A percentile compares a stretch with the other conserved stretches of the same genome.
Evolutionary conservation across 1,140 invertebrate species (phyloP).

Genomic region (Macrobrachium rosenbergii): DNA sequence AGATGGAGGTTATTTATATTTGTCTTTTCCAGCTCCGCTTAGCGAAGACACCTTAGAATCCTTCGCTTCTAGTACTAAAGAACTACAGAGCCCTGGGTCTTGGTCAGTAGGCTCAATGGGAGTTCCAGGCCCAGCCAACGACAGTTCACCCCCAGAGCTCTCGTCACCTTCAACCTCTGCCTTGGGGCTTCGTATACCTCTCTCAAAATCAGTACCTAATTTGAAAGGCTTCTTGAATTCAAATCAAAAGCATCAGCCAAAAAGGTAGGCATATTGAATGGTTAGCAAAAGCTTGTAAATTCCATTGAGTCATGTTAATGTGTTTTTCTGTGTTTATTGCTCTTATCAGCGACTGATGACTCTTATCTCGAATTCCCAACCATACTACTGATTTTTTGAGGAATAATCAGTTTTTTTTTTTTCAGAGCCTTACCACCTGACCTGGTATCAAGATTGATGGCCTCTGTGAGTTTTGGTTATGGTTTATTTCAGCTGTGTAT

Average conservation of each 20-base stretch:
- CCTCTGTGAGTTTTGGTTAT: slow-evolving; percentile 81
- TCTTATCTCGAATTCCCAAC: too few relatives aligned
- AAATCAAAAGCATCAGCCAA: slow-evolving; percentile 1
- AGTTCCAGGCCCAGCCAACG: slow-evolving; percentile 5
- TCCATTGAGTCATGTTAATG: too few relatives aligned
- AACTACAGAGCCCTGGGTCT: slow-evolving; percentile 1
- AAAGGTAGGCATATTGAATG: neutral
- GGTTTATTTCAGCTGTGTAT: slow-evolving; percentile 81
- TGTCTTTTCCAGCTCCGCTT: neutral
- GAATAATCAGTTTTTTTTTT: slow-evolving; percentile 62
- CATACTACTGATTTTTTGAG: too few relatives aligned
- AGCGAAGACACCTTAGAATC: neutral
- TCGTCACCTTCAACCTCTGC: neutral
- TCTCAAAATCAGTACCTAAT: slow-evolving; percentile 46
- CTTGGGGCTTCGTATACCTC: neutral
- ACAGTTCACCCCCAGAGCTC: neutral
- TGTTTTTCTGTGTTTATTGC: too few relatives aligned
- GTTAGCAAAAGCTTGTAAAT: too few relatives aligned
- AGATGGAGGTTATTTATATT: neutral
- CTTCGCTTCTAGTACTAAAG: neutral
- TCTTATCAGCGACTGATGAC: too few relatives aligned
- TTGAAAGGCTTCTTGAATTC: slow-evolving; percentile 37
- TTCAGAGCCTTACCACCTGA: slow-evolving; percentile 68
- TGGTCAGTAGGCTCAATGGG: slow-evolving; percentile 7
- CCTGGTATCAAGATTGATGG: slow-evolving; percentile 77